Base-by-base conservation (phyloP, 1,140 invertebrate genomes). In the Chrysoperla carnea region DNA sequence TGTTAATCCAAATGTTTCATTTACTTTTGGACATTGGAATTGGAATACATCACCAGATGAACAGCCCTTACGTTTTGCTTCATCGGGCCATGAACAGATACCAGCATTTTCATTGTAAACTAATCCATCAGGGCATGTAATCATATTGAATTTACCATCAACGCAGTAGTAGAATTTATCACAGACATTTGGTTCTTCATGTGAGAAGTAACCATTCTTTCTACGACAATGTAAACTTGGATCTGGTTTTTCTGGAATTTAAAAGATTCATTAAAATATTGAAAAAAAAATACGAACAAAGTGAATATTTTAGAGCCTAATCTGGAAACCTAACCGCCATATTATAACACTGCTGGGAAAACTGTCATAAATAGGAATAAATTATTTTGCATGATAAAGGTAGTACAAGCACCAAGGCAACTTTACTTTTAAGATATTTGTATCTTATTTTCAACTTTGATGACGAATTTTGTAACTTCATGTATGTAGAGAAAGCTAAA, bases 111-210 rank as follows among this genome's bases (percentile, higher is more conserved):
- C 80, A 48, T 84, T 87, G 64, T 89, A 92, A 2, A 92, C 85
- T 27, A 94, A 63, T 1, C 87, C 87, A 29, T 73, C 77, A 0
- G 88, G 85, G 53, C 89, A 94, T 0, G 75, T 84, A 48, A 90
- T 88, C 70, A 84, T 81, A 54, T 89, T 90, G 64, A 79, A 87
- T 61, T 83, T 76, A 6, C 85, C 84, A 54, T 91, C 84, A 11
- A 87, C 84, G 53, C 88, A 93, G 57, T 82, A 89, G 58, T 88
- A 92, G 65, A 93, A 94, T 50, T 83, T 83, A 53, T 86, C 82
- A 54, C 89, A 94, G 40, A 84, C 75, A 11, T 70, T 71, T 0
- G 63, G 54, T 43, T 89, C 78, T 52, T 84, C 81, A 57, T 93
- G 85, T 0, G 78, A 76, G 59, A 90, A 93, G 60, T 90, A 88